These are phyloP conservation scores for Danio rerio DNA, from an alignment of 2,113 vertebrate genomes.

Conservation along the genomic window DNA sequence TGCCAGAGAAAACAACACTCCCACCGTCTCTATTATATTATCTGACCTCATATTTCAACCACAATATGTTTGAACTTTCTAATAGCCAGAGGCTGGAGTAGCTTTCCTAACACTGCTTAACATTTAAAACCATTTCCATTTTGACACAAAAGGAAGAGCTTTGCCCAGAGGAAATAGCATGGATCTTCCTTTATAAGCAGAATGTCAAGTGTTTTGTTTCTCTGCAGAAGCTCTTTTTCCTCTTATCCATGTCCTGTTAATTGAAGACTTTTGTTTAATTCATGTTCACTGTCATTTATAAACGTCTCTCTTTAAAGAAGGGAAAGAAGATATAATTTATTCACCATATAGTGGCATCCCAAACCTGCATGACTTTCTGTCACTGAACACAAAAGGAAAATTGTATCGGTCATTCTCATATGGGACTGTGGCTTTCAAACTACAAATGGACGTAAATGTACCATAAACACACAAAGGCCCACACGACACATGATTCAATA, in stretches of 20 bases:
- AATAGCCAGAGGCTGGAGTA: neutral
- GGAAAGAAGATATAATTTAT: neutral
- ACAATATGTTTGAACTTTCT: conserved; percentile 25
- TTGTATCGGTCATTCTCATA: neutral
- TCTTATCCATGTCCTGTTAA: neutral
- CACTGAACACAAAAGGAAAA: neutral
- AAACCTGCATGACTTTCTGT: neutral
- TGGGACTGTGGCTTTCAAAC: neutral
- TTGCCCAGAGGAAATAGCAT: neutral
- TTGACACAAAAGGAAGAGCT: neutral
- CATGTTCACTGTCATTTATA: neutral
- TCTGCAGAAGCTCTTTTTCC: neutral
- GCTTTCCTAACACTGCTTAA: conserved; percentile 12
- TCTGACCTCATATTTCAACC: conserved; percentile 39
- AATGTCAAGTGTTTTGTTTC: conserved; percentile 10
- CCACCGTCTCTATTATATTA: conserved; percentile 27
- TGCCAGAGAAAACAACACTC: conserved; percentile 45
- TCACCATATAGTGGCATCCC: neutral
- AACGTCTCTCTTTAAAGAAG: neutral
- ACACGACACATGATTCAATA: too few species aligned
- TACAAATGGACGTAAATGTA: neutral
- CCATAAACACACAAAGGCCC: neutral
- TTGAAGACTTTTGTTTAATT: neutral
- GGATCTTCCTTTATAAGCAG: neutral
- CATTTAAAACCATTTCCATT: neutral